A percentile compares a stretch with the other conserved stretches of the same genome.
Conservation (phyloP, 2,113 vertebrate species). For the Eupsittula cactorum region DNA sequence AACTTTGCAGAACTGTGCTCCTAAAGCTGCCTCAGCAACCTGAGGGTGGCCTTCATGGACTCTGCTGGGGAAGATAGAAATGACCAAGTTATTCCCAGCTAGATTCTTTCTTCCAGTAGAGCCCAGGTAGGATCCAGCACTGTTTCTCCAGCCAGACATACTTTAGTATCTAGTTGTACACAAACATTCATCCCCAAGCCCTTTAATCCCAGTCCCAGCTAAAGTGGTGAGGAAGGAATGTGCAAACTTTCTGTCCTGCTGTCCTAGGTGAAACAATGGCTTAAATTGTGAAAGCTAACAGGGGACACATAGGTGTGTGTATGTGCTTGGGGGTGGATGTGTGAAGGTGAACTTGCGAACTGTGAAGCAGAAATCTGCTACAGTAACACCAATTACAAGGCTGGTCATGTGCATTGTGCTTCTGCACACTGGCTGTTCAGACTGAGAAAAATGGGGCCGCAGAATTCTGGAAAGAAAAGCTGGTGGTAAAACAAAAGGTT, state of each 20-base stretch:
- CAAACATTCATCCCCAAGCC: background rate
- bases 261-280: background rate
- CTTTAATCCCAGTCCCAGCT: background rate
- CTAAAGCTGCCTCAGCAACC: background rate
- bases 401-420: background rate
- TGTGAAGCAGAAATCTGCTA: background rate
- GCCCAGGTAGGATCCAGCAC: background rate
- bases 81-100: background rate
- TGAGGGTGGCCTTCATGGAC: background rate
- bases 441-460: background rate
- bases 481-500: background rate
- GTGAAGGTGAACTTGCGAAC: background rate
- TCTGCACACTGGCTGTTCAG: background rate
- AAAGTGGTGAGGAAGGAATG: background rate
- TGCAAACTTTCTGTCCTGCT: background rate
- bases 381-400: background rate
- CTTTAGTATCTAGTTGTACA: background rate
- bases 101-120: background rate
- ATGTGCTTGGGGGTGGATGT: background rate
- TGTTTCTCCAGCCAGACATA: background rate
- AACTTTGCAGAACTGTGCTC: background rate
- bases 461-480: background rate
- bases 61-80: background rate
- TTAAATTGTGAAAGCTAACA: background rate
- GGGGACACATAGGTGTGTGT: background rate